Percentiles rank a stretch among this genome's conserved stretches.
Conservation (phyloP, 1,140 invertebrate species). For the Aphis gossypii region DNA sequence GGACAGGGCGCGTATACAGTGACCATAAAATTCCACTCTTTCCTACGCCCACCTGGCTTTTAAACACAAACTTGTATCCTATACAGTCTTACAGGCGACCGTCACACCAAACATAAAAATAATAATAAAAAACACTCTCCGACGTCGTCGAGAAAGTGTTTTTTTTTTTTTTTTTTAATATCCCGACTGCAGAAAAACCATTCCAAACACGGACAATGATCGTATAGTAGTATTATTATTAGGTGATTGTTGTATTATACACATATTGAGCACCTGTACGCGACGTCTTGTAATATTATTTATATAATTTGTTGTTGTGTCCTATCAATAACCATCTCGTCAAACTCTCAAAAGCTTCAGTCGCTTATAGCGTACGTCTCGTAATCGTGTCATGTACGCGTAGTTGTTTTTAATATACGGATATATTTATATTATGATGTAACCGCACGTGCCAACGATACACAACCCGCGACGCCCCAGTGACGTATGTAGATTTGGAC, state of each 20-base stretch:
- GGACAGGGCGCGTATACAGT: background rate
- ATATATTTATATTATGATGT: background rate
- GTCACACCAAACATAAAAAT: background rate
- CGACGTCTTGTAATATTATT: background rate
- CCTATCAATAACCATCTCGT: background rate
- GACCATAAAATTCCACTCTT: slow-evolving; percentile 47
- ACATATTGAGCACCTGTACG: too few species aligned
- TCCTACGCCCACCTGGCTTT: slow-evolving; percentile 27
- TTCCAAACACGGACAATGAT: background rate
- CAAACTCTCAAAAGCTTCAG: background rate
- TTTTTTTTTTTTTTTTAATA: background rate
- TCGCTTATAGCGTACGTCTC: background rate
- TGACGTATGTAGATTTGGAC: background rate
- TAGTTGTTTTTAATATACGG: background rate
- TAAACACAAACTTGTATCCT: background rate
- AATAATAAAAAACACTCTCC: background rate
- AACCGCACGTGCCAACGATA: background rate
- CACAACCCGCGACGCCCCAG: background rate
- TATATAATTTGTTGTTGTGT: background rate
- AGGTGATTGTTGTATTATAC: background rate
- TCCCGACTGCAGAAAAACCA: background rate
- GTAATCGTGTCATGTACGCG: background rate
- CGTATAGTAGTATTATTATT: background rate
- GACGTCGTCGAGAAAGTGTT: background rate
- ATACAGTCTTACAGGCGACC: background rate